phyloP scores from a whole-genome alignment of 2,797 vertebrate genomes.

The Ptychadena robeensis region DNA sequence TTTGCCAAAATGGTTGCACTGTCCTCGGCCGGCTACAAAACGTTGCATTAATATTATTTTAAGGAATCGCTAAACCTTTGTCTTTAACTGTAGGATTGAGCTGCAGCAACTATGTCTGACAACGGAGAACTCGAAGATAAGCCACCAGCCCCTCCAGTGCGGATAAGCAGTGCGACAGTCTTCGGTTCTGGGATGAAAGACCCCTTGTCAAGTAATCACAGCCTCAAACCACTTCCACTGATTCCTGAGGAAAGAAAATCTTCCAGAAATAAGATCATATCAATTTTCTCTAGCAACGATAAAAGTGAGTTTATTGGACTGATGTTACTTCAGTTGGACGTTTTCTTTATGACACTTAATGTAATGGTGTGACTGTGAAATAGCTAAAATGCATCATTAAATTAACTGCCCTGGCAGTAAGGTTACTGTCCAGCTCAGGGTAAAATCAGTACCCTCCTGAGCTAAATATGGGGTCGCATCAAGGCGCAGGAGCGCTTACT shows the following conservation, averaged over 20 bases:
- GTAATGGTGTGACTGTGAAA: too few species aligned
- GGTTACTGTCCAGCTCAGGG: too few species aligned
- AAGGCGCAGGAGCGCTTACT: too few species aligned
- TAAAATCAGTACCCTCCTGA: too few species aligned
- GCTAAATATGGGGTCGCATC: too few species aligned
- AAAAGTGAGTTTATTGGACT: constrained; percentile 84
- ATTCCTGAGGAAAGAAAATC: constrained; percentile 93
- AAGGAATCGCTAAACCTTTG: not conserved
- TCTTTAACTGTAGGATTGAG: constrained; percentile 32
- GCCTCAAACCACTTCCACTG: constrained; percentile 92
- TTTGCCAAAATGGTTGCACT: too few species aligned
- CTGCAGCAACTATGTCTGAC: constrained; percentile 87
- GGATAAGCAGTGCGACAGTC: constrained; percentile 88
- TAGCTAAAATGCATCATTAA: too few species aligned
- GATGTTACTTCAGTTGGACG: too few species aligned
- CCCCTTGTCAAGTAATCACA: constrained; percentile 88
- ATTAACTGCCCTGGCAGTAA: too few species aligned
- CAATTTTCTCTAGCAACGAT: constrained; percentile 91
- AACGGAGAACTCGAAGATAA: constrained; percentile 96
- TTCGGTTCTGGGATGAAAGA: constrained; percentile 87
- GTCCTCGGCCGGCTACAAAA: too few species aligned
- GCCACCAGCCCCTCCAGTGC: constrained; percentile 93
- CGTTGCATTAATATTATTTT: too few species aligned
- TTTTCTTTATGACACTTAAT: too few species aligned
- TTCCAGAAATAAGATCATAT: constrained; percentile 93